Base-by-base conservation (phyloP, 2,797 vertebrate genomes). In the Sparus aurata region DNA sequence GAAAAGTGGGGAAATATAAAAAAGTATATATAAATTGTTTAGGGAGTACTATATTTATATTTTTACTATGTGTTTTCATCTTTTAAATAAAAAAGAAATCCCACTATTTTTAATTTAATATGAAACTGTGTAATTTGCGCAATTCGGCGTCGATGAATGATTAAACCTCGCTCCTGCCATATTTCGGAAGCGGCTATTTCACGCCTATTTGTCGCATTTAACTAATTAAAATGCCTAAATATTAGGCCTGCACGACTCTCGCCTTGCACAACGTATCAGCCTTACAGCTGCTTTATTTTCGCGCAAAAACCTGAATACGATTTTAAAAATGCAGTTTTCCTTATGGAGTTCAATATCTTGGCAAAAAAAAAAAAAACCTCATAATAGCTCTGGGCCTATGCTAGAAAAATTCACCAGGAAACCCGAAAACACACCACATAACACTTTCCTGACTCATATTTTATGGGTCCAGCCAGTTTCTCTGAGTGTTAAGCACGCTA, bases 341-440 rank as follows among this genome's bases (percentile, higher is more conserved):
- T 57, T 46, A 1, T 53, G 49, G 9, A 54, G 22, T 13, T 61
- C 6, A 54, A 4, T 54, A n/a, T 50, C 18, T 43, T n/a, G 38
- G 34, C 43, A 68, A 47, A 25, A 69, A 38, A 25, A 25, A 59
- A 82, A 90, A 59, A 38, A 43, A 18, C 57, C 30, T 30, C 30
- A 30, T 30, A 30, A 30, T 30, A 30, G 22, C 43, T 45, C 12
- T 20, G n/a, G 68, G 50, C 62, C 69, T 54, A 0, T 55, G 41
- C 45, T 30, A n/a, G 12, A 50, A 76, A 27, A 54, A 62, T 80
- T 53, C 1, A 78, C 8, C 60, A 76, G 57, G 12, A 53, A 66
- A 74, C 45, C 7, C 1, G 71, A 64, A 64, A 83, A 85, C 15
- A 79, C 38, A 46, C 30, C 20, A 23, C 11, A 16, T 20, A 22